Evolutionary conservation across 2,888 invertebrate genomes (phyloP), one percentile per base, ranked within the genome.

Genomic region (Atethmia centrago): DNA sequence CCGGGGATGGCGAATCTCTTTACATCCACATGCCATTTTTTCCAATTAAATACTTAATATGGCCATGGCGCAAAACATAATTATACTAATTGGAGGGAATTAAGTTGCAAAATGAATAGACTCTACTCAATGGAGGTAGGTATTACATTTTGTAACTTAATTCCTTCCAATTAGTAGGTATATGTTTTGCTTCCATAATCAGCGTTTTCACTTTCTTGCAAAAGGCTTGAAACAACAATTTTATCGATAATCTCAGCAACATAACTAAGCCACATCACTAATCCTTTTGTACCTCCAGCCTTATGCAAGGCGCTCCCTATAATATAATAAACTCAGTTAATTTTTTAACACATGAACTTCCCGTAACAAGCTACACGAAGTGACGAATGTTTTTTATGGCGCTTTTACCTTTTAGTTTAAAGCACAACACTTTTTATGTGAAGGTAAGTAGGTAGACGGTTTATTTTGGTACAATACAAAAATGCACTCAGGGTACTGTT

Each of bases 271-370:
- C 12, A 77, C 70, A 42, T 21, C 55, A 68, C 69, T 74, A 49
- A 49, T 42, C 69, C 21, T 56, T 77, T 71, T 28, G 70, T 80
- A 59, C 36, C 58, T 76, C 70, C 67, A 72, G 76, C 77, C 67
- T 74, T 69, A 73, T 81, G 80, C 74, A 75, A 83, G 74, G 82
- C 82, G 77, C 79, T 76, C 75, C 79, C 72, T 69, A 75, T 66
- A 53, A 59, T 59, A 51, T 79, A 80, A 88, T 88, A 85, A 88
- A 90, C 82, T 83, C 78, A 80, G 90, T 89, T 88, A 90, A 5
- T 91, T 92, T 91, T 91, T 91, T 89, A 88, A 89, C 86, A 86
- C 84, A 73, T 82, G 70, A 74, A 82, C 71, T 83, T 82, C 82
- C 14, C 45, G 55, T 65, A 47, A 21, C 45, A 12, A 56, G 64